Conservation (phyloP, 2,888 invertebrate genomes). For the Mantis religiosa region DNA sequence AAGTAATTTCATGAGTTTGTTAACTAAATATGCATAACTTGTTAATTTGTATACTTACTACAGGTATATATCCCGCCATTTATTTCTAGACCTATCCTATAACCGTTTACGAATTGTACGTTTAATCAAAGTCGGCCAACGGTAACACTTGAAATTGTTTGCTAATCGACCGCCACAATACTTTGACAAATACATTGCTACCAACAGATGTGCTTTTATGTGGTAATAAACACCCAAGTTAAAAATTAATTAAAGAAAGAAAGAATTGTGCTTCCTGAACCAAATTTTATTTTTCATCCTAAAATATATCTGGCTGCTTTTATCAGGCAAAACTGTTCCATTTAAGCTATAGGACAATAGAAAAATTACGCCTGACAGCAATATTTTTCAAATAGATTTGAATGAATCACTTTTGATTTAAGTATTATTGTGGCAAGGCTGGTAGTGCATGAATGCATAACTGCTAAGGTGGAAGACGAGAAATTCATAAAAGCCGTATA, state of each 20-base stretch:
- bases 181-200: not conserved
- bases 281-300: not conserved
- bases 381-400: not conserved
- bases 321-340: too few relatives aligned
- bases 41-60: too few relatives aligned
- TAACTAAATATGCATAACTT: too few relatives aligned
- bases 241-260: not conserved
- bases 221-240: not conserved
- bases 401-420: not conserved
- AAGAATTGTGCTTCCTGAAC: not conserved
- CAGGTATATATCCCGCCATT: too few relatives aligned
- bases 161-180: not conserved
- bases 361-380: not conserved
- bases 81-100: too few relatives aligned
- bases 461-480: too few relatives aligned
- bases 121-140: not conserved
- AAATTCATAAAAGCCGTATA: too few relatives aligned
- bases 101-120: too few relatives aligned
- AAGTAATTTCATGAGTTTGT: too few relatives aligned
- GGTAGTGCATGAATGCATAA: not conserved
- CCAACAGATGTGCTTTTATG: not conserved
- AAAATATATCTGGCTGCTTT: too few relatives aligned
- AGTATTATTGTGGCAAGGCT: slow-evolving; percentile 1
- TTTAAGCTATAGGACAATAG: too few relatives aligned
- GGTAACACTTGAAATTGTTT: not conserved